Base-by-base conservation (phyloP, 2,797 vertebrate species). In the Jordanella pulchra region DNA sequence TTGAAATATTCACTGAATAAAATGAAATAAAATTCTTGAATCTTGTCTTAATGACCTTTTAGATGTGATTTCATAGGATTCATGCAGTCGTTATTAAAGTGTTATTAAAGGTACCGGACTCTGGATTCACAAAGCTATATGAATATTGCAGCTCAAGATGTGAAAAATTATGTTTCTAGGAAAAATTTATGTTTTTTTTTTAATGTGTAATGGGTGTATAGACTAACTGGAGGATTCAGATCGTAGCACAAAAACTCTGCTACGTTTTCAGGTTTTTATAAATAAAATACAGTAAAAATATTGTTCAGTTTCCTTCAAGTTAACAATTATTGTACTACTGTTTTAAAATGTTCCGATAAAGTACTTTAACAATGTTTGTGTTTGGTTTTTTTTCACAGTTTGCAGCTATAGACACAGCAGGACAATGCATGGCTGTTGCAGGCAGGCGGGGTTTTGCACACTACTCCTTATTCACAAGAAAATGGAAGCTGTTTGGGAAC, bases 401-500 rank as follows among this genome's bases (percentile, higher is more conserved):
- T 94, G 96, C 97, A 91, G 97, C 97, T 82, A 97, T 99, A 87
- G 97, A 99, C 93, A 96, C 96, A 56, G 93, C 95, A 75, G 97
- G 97, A 69, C 97, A 98, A 90, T 97, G 96, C 93, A 95, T 99
- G 91, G 97, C 97, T 82, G 96, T 99, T 67, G 97, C 97, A 73
- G 98, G 97, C 80, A 96, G 96, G 80, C 96, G 96, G 90, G 98
- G 98, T 80, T 97, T 99, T 95, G 98, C 97, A 93, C 97, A 99
- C 93, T 99, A 99, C 90, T 98, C 97, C 67, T 94, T 99, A 88
- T 95, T 95, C 84, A 97, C 95, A 83, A 97, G 98, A 91, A 99
- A 99, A 93, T 99, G 97, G 98, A 99, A 99, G 84, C 93, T 99
- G 72, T 99, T 99, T 90, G 98, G 98, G 84, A 99, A 99, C 81